phyloP scores from a whole-genome alignment of 2,113 vertebrate species.

The Benitochromis conjunctus region DNA sequence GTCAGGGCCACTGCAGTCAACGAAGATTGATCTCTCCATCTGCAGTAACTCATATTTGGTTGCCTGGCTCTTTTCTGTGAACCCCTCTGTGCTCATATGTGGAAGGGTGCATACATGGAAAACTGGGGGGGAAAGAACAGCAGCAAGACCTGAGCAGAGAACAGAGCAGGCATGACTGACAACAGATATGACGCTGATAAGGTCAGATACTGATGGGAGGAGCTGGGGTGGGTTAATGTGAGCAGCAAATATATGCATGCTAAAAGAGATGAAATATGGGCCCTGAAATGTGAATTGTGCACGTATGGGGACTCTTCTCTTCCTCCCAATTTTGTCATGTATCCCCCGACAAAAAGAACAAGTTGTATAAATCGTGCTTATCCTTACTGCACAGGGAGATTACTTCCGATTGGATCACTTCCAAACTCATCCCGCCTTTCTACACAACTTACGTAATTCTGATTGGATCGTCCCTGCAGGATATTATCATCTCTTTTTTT shows the following conservation, averaged over 20 bases:
- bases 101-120: neutral
- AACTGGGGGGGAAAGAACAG: neutral
- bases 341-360: neutral
- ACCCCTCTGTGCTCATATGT: neutral
- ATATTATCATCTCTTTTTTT: neutral
- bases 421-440: neutral
- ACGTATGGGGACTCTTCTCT: neutral
- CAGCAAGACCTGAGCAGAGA: neutral
- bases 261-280: neutral
- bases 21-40: neutral
- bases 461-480: neutral
- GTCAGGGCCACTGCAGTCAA: neutral
- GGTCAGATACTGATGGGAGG: neutral
- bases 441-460: neutral
- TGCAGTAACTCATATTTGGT: neutral
- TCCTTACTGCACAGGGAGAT: neutral
- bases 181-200: neutral
- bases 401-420: too few relatives aligned
- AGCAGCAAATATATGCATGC: neutral
- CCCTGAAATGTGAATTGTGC: neutral
- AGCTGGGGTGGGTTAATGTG: neutral
- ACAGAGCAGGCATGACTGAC: neutral
- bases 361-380: neutral
- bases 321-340: neutral
- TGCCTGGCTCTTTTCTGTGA: neutral